Evolutionary conservation across 2,113 vertebrate genomes (phyloP).

Genomic region (Syrrhaptes paradoxus): DNA sequence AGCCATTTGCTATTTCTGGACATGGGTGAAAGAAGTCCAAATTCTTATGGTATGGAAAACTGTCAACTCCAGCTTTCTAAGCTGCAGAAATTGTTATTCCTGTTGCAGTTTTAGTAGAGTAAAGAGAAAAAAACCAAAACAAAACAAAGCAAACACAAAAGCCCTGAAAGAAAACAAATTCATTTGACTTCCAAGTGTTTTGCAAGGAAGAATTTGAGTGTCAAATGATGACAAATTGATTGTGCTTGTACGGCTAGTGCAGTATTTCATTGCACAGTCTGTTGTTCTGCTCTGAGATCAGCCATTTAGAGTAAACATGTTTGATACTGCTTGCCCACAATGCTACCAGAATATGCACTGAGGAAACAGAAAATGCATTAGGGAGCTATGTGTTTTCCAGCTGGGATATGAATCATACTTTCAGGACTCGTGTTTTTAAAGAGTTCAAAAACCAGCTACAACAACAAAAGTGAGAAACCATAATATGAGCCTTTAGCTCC

Average conservation of each 20-base stretch:
- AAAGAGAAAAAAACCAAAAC: background rate
- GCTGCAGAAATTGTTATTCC: background rate
- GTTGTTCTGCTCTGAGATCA: background rate
- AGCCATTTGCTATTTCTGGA: background rate
- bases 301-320: background rate
- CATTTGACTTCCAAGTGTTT: background rate
- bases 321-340: background rate
- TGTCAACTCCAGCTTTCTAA: background rate
- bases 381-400: background rate
- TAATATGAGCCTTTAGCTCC: background rate
- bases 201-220: background rate
- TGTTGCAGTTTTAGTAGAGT: background rate
- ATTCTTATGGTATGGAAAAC: background rate
- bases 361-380: background rate
- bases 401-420: background rate
- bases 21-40: background rate
- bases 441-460: background rate
- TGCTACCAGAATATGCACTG: background rate
- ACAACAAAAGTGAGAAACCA: background rate
- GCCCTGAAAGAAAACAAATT: background rate
- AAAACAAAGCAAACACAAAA: background rate
- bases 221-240: background rate
- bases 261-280: background rate
- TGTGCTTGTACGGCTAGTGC: background rate
- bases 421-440: background rate